A percentile compares a stretch with the other conserved stretches of the same genome.
These are phyloP conservation scores for Oreochromis grahami DNA, from an alignment of 2,797 vertebrate species.

Conservation along the genomic window DNA sequence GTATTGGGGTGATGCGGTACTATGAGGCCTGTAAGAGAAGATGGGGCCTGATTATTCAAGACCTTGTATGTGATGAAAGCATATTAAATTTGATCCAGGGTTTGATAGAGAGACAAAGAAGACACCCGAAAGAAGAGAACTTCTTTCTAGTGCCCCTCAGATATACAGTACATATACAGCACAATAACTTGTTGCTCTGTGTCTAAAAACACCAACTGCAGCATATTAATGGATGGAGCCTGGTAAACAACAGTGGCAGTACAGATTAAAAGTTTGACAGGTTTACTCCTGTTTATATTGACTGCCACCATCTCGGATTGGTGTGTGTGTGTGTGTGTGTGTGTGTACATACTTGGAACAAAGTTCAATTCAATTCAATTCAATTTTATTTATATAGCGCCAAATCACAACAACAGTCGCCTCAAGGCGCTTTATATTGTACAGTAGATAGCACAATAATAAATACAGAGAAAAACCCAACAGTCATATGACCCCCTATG, in stretches of 20 bases:
- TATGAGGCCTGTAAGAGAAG: background rate
- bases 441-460: too few species aligned
- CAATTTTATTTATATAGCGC: too few species aligned
- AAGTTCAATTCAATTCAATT: background rate
- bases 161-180: rapidly evolving
- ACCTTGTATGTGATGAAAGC: background rate
- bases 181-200: background rate
- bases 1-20: background rate
- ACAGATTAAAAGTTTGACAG: background rate
- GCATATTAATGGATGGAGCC: background rate
- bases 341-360: background rate
- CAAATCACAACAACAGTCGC: too few species aligned
- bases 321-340: background rate
- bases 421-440: too few species aligned
- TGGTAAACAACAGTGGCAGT: background rate
- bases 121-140: background rate
- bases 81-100: background rate
- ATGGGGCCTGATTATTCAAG: background rate
- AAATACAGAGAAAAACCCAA: too few species aligned
- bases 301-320: background rate
- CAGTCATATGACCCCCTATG: too few species aligned
- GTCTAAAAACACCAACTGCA: background rate
- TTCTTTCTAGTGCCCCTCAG: rapidly evolving
- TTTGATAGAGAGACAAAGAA: background rate
- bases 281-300: background rate